phyloP scores from a whole-genome alignment of 2,888 invertebrate species.

The Nomada ruficornis region DNA sequence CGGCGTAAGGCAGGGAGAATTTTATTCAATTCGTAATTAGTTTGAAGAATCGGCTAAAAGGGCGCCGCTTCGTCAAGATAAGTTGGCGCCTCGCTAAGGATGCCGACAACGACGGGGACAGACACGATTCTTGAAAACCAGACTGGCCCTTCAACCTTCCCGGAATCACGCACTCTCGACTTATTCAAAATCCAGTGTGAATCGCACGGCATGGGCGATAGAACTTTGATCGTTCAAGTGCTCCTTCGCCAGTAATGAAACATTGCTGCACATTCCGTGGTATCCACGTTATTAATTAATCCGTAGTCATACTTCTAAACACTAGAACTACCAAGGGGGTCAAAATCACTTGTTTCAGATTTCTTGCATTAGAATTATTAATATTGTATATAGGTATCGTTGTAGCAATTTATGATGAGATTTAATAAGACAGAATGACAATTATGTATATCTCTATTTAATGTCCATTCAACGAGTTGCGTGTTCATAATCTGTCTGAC shows the following conservation, averaged over 20 bases:
- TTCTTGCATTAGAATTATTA: no score
- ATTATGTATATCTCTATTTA: no score
- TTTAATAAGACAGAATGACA: no score
- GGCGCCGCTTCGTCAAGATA: conserved; percentile 72
- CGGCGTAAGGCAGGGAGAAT: conserved; percentile 46
- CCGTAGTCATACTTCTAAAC: no score
- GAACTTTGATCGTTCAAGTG: conserved; percentile 5
- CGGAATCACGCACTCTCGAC: conserved; percentile 61
- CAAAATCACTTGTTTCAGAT: no score
- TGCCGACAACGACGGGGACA: conserved; percentile 67
- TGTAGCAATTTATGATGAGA: no score
- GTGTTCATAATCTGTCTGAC: no score
- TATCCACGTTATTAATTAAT: no score
- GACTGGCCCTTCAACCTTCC: conserved; percentile 68
- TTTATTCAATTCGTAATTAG: conserved; percentile 80
- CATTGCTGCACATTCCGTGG: no score
- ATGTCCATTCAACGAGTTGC: no score
- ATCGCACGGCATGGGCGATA: background rate
- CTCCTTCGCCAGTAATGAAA: background rate
- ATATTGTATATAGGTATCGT: no score
- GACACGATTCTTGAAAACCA: conserved; percentile 78
- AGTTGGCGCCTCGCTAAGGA: conserved; percentile 74
- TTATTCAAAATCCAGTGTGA: conserved; percentile 41
- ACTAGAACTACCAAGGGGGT: no score
- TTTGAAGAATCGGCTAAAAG: conserved; percentile 74